Evolutionary conservation across 2,888 invertebrate species (phyloP).

Genomic region (Orthonevra nobilis): DNA sequence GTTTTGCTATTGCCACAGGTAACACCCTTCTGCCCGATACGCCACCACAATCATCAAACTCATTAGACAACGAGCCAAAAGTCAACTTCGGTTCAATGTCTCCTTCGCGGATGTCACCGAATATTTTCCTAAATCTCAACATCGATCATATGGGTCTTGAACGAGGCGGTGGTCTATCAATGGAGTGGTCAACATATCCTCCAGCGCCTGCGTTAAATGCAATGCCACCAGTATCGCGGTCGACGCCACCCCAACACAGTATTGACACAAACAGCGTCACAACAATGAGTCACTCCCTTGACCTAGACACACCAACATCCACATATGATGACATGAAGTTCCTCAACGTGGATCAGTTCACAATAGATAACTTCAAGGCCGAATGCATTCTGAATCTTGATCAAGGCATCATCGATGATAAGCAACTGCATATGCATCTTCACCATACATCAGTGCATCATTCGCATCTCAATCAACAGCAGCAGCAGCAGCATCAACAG

Average conservation of each 20-base stretch:
- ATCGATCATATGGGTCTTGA: constrained; percentile 79
- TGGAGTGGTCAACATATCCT: constrained; percentile 79
- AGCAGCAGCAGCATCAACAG: constrained; percentile 37
- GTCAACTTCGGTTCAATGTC: constrained; percentile 75
- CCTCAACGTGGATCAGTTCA: constrained; percentile 80
- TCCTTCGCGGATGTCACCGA: constrained; percentile 79
- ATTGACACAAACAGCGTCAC: constrained; percentile 55
- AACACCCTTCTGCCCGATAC: constrained; percentile 77
- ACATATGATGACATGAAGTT: constrained; percentile 80
- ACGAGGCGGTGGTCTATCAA: constrained; percentile 78
- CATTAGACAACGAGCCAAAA: constrained; percentile 78
- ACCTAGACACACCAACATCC: constrained; percentile 76
- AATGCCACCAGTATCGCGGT: constrained; percentile 62
- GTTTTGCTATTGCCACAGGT: constrained; percentile 73
- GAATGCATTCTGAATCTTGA: constrained; percentile 80
- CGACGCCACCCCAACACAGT: constrained; percentile 42
- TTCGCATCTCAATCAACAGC: constrained; percentile 40
- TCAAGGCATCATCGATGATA: constrained; percentile 77
- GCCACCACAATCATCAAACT: constrained; percentile 78
- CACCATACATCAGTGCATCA: constrained; percentile 48
- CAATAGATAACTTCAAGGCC: constrained; percentile 80
- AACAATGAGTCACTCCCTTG: constrained; percentile 73
- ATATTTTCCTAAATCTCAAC: constrained; percentile 80
- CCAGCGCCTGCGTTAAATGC: constrained; percentile 70
- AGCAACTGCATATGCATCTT: constrained; percentile 69